phyloP scores from a whole-genome alignment of 2,113 vertebrate species.

The Caranx melampygus region DNA sequence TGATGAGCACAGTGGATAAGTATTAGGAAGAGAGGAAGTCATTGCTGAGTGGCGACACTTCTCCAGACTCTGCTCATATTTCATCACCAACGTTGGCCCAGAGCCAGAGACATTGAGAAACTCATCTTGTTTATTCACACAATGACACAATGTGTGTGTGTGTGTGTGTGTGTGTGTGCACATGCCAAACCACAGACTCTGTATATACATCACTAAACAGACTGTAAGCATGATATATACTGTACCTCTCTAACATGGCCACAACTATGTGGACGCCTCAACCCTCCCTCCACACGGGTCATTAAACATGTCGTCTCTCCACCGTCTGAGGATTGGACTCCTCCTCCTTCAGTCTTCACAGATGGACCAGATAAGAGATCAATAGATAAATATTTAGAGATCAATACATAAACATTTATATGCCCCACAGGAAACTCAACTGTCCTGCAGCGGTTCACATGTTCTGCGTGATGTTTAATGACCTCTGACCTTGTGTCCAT shows the following conservation, averaged over 20 bases:
- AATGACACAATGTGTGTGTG: not conserved
- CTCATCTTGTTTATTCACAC: constrained; percentile 47
- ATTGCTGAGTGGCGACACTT: constrained; percentile 32
- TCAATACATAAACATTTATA: not conserved
- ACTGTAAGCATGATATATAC: constrained; percentile 18
- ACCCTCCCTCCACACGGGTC: no score
- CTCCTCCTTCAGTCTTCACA: no score
- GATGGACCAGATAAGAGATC: no score
- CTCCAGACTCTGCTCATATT: constrained; percentile 32
- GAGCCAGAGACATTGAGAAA: constrained; percentile 44
- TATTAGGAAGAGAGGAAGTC: constrained; percentile 48
- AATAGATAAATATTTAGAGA: not conserved
- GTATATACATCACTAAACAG: no score
- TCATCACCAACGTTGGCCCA: constrained; percentile 47
- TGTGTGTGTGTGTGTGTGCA: constrained; percentile 15
- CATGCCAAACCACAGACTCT: constrained; percentile 25
- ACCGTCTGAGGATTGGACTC: not conserved
- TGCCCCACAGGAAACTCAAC: no score
- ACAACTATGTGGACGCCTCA: not conserved
- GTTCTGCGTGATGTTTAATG: no score
- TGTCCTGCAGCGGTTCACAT: no score
- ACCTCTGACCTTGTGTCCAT: constrained; percentile 19
- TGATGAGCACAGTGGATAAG: constrained; percentile 62
- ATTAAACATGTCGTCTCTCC: no score
- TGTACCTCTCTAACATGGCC: not conserved